These are phyloP conservation scores for Cryptotermes secundus DNA, from an alignment of 1,140 invertebrate species.

Conservation along the genomic window DNA sequence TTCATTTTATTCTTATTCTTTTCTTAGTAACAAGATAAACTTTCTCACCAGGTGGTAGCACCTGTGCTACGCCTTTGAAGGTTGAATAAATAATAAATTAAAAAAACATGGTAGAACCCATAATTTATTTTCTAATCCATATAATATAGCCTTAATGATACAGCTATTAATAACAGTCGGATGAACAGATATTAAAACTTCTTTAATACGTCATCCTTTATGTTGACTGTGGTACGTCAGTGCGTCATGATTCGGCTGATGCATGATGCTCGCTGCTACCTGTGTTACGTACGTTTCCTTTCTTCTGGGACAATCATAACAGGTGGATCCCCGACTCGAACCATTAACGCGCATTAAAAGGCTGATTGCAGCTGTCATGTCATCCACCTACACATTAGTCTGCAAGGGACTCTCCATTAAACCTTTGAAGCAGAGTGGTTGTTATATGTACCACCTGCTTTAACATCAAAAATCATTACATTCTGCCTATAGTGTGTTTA, in stretches of 20 bases:
- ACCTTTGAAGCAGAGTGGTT: too few relatives aligned
- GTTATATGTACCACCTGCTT: too few relatives aligned
- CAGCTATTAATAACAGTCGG: slow-evolving; percentile 32
- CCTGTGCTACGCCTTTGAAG: slow-evolving; percentile 23
- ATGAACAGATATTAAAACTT: slow-evolving; percentile 23
- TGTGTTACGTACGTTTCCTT: not conserved
- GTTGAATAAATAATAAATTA: slow-evolving; percentile 27
- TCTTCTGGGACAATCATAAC: not conserved
- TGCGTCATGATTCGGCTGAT: not conserved
- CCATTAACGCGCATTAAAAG: slow-evolving; percentile 22
- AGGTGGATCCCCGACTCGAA: not conserved
- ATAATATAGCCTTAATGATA: slow-evolving; percentile 34
- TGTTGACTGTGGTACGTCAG: not conserved
- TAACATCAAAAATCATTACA: too few relatives aligned
- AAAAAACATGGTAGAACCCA: slow-evolving; percentile 19
- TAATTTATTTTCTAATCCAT: slow-evolving; percentile 34
- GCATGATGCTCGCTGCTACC: slow-evolving; percentile 16
- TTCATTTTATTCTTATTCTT: not conserved
- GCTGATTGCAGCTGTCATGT: not conserved
- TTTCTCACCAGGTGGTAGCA: slow-evolving; percentile 23
- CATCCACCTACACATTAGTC: not conserved
- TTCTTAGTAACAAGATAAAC: slow-evolving; percentile 12
- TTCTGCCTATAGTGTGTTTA: too few relatives aligned
- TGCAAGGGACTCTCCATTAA: not conserved
- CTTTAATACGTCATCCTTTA: slow-evolving; percentile 24